Evolutionary conservation across 2,113 vertebrate genomes (phyloP), one percentile per base, ranked within the genome.

Genomic region (Melanostigma gelatinosum): DNA sequence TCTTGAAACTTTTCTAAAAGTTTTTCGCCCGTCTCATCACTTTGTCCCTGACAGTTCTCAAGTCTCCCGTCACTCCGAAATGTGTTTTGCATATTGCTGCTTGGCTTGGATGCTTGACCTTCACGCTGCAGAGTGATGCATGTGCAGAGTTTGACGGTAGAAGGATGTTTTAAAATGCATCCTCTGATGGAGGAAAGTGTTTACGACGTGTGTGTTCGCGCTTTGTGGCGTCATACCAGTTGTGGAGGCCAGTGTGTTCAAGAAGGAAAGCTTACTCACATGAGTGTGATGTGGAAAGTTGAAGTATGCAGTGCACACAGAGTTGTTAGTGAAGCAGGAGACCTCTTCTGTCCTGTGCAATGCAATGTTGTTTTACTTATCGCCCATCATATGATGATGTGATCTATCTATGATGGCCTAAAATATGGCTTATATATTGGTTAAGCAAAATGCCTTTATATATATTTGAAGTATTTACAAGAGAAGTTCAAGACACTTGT

Each of bases 71-170:
- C 4, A 27, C 61, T n/a, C 7, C n/a, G 8, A 48, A n/a, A 64
- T 34, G 54, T 70, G n/a, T 29, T 64, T 22, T 13, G 13, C n/a
- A 36, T 24, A 22, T 34, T 63, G 48, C 18, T n/a, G 11, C 40
- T 55, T 72, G 29, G 40, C n/a, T 11, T 46, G 3, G 18, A 67
- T 46, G 2, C 40, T 63, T 58, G 69, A 38, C 78, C 36, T 58
- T 73, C n/a, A 50, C 57, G 64, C 55, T 22, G 24, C 29, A 68
- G 44, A 73, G 40, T 70, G 40, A 75, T 24, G 3, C 52, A n/a
- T 44, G 36, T 68, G n/a, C 34, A 63, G 24, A 40, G 27, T 61
- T 50, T 54, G 55, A 60, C 20, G n/a, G 8, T 4, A 11, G 38
- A 66, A 40, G 48, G n/a, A 16, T 38, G 46, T 55, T 24, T 64